Evolutionary conservation across 2,113 vertebrate species (phyloP).

Genomic region (Gopherus evgoodei): DNA sequence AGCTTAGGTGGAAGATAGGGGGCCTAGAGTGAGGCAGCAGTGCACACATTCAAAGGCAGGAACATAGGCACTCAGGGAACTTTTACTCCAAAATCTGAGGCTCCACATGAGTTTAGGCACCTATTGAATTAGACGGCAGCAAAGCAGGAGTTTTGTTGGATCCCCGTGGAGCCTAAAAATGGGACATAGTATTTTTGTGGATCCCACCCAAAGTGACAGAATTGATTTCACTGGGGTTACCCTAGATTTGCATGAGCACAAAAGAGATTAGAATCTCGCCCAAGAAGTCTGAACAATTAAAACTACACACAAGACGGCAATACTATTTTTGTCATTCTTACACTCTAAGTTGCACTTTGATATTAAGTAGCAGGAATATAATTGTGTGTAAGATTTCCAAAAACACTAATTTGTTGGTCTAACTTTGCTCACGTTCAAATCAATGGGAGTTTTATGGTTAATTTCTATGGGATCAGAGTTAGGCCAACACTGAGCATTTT

Average conservation of each 20-base stretch:
- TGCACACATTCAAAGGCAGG: too few relatives aligned
- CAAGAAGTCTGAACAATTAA: slow-evolving; percentile 17
- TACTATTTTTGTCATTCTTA: not conserved
- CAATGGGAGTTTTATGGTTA: not conserved
- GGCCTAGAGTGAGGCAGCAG: too few relatives aligned
- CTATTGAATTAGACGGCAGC: too few relatives aligned
- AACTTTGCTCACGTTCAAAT: not conserved
- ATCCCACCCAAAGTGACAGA: not conserved
- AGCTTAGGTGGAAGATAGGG: too few relatives aligned
- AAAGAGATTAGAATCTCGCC: not conserved
- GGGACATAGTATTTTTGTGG: too few relatives aligned
- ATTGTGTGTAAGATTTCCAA: slow-evolving; percentile 1
- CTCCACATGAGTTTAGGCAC: too few relatives aligned
- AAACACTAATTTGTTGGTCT: not conserved
- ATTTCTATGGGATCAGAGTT: not conserved
- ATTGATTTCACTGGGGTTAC: not conserved
- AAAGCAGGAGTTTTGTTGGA: too few relatives aligned
- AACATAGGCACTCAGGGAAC: too few relatives aligned
- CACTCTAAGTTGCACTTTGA: not conserved
- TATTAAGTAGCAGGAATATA: slow-evolving; percentile 4
- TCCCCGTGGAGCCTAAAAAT: too few relatives aligned
- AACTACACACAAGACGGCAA: not conserved
- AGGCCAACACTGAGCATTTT: not conserved
- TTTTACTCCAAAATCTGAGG: too few relatives aligned
- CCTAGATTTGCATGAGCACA: not conserved